Evolutionary conservation across 2,113 vertebrate genomes (phyloP).

Genomic region (Cryptomyrus ogoouensis): DNA sequence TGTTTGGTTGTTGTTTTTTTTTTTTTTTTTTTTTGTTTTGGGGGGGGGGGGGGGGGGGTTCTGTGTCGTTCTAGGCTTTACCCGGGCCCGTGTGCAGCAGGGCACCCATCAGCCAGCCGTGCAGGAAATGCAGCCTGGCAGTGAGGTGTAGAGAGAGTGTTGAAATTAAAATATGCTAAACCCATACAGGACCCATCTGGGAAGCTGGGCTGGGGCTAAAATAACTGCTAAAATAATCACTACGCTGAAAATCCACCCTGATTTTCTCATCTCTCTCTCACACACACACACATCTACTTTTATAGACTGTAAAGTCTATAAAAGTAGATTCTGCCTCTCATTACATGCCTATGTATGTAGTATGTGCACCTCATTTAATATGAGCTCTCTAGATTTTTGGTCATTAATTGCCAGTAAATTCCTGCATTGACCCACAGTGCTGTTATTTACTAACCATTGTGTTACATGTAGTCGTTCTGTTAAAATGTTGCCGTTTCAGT

Average conservation of each 20-base stretch:
- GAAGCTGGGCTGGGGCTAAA: background rate
- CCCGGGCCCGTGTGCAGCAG: background rate
- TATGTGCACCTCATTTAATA: background rate
- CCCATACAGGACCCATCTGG: background rate
- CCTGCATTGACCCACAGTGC: background rate
- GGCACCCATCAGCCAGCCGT: background rate
- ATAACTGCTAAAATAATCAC: background rate
- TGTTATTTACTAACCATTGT: background rate
- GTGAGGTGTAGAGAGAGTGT: background rate
- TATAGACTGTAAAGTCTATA: background rate
- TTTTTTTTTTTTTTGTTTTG: too few species aligned
- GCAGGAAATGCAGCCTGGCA: background rate
- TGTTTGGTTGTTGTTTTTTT: too few species aligned
- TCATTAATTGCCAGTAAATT: background rate
- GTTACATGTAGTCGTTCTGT: background rate
- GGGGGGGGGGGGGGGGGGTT: too few species aligned
- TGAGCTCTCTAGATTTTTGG: background rate
- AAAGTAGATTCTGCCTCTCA: background rate
- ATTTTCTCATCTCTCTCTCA: background rate
- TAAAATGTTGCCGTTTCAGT: background rate
- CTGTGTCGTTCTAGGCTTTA: background rate
- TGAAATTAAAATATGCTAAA: constrained; percentile 12
- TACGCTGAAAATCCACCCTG: background rate
- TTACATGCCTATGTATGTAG: background rate
- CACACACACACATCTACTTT: background rate